Conservation (phyloP, 2,888 invertebrate genomes). For the Augochlorella aurata region DNA sequence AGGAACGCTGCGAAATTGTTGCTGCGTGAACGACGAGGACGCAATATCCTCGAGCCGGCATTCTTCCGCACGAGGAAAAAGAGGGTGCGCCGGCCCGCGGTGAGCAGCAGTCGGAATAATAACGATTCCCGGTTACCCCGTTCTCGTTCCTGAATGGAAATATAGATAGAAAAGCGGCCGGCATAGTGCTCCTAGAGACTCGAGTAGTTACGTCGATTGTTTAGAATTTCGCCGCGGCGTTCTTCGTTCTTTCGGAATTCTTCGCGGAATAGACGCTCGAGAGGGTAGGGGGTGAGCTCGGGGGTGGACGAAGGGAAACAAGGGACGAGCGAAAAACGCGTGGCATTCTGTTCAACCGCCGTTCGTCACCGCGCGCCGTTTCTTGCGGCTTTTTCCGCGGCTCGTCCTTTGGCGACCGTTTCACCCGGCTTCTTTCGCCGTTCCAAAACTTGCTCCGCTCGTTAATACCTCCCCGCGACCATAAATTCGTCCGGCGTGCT, state of each 20-base stretch:
- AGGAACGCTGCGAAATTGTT: constrained; percentile 1
- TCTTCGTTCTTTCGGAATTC: not conserved
- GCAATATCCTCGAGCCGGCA: not conserved
- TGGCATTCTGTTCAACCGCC: constrained; percentile 30
- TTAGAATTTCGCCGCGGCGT: not conserved
- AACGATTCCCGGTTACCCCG: not conserved
- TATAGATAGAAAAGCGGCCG: not conserved
- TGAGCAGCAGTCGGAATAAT: not conserved
- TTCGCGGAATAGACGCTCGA: not conserved
- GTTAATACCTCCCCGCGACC: constrained; percentile 40
- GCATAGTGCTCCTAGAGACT: not conserved
- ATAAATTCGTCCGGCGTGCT: constrained; percentile 41
- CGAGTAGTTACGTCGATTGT: not conserved
- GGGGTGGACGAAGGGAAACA: not conserved
- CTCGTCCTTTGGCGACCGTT: constrained; percentile 33
- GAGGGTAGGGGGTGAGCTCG: no score
- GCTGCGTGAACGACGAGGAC: not conserved
- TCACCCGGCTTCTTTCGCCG: constrained; percentile 45
- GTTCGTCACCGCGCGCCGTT: constrained; percentile 31
- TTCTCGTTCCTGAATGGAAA: not conserved
- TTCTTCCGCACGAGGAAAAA: not conserved
- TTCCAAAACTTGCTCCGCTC: constrained; percentile 38
- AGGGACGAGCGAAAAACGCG: not conserved
- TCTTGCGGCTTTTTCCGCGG: constrained; percentile 22
- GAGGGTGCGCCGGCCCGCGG: not conserved